phyloP scores from a whole-genome alignment of 2,888 invertebrate species.

The Leptarthrus brevirostris region DNA sequence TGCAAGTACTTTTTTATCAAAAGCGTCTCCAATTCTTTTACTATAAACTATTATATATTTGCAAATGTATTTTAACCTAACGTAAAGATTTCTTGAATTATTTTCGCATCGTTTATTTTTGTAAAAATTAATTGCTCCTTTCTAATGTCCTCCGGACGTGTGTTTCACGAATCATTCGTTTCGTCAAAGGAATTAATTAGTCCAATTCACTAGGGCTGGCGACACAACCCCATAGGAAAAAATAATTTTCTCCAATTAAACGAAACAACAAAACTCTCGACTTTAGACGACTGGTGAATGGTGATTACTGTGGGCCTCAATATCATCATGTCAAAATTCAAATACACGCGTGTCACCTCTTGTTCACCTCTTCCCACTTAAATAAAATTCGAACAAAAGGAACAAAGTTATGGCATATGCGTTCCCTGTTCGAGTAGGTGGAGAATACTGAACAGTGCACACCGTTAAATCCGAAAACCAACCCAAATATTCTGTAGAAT shows the following conservation, averaged over 20 bases:
- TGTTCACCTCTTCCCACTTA: constrained; percentile 21
- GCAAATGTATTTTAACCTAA: too few relatives aligned
- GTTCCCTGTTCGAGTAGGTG: constrained; percentile 7
- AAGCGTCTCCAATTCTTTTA: too few relatives aligned
- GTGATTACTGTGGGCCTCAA: too few relatives aligned
- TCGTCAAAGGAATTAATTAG: neutral
- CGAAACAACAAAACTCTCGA: constrained; percentile 5
- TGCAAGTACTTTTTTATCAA: too few relatives aligned
- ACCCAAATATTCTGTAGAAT: neutral
- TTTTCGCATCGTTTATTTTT: too few relatives aligned
- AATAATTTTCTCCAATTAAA: constrained; percentile 24
- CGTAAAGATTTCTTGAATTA: too few relatives aligned
- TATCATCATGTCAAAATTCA: neutral
- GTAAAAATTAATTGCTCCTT: neutral
- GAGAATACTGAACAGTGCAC: neutral
- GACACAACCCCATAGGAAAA: neutral
- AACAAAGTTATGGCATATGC: constrained; percentile 28
- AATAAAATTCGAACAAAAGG: constrained; percentile 21
- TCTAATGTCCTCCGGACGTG: neutral
- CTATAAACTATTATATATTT: too few relatives aligned
- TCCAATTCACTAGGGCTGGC: neutral
- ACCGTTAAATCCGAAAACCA: neutral
- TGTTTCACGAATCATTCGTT: neutral
- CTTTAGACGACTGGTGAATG: neutral
- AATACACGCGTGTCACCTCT: constrained; percentile 24